Evolutionary conservation across 2,888 invertebrate species (phyloP).

Genomic region (Lithophane leautieri): DNA sequence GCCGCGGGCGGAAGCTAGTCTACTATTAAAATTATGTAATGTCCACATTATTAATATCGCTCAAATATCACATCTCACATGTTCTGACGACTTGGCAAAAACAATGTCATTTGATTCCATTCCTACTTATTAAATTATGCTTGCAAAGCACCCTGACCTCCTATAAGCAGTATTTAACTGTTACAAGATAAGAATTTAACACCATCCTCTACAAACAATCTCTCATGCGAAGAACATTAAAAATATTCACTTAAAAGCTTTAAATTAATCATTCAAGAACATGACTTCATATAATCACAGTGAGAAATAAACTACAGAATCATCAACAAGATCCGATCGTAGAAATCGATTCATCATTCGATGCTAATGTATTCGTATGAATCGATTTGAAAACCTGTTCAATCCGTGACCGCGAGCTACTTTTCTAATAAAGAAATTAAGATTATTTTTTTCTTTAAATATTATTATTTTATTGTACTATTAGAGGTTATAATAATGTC

Average conservation of each 20-base stretch:
- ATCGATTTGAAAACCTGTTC: conserved; percentile 75
- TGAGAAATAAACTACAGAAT: conserved; percentile 66
- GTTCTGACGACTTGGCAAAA: conserved; percentile 21
- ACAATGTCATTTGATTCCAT: conserved; percentile 24
- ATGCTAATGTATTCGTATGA: conserved; percentile 76
- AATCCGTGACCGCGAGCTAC: conserved; percentile 69
- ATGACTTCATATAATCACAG: conserved; percentile 50
- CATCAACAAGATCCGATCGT: conserved; percentile 66
- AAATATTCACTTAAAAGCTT: conserved; percentile 59
- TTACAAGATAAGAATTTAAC: conserved; percentile 47
- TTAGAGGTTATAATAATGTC: conserved; percentile 74
- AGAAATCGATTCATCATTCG: conserved; percentile 80
- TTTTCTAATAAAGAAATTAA: conserved; percentile 72
- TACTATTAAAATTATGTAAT: not conserved
- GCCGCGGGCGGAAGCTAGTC: too few species aligned
- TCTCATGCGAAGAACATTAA: conserved; percentile 4
- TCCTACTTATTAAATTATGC: conserved; percentile 36
- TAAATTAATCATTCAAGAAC: conserved; percentile 61
- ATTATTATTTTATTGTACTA: conserved; percentile 73
- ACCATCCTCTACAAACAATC: conserved; percentile 32
- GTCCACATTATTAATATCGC: conserved; percentile 11
- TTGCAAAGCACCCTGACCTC: conserved; percentile 25
- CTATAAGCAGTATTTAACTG: conserved; percentile 43
- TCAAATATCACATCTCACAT: not conserved
- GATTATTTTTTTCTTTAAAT: conserved; percentile 57